Percentiles rank a stretch among this genome's conserved stretches.
Evolutionary conservation across 2,113 vertebrate genomes (phyloP).

Genomic region (Callithrix jacchus): DNA sequence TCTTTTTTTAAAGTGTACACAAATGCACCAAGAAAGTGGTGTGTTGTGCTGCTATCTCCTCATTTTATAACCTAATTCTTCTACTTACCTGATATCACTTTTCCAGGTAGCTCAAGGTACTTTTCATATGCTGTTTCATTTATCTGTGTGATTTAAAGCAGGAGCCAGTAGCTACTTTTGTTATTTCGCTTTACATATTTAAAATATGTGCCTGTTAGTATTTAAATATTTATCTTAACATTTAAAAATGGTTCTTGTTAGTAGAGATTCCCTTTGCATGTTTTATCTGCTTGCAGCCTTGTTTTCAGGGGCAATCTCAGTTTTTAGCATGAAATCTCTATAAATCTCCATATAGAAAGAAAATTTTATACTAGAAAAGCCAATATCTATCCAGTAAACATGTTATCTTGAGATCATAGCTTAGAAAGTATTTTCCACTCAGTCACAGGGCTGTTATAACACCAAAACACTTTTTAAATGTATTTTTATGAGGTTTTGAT

Average conservation of each 20-base stretch:
- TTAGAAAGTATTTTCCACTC: neutral
- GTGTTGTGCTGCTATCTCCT: neutral
- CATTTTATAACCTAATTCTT: neutral
- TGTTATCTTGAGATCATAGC: neutral
- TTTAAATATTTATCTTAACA: neutral
- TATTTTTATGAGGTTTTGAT: neutral
- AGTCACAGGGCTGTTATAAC: neutral
- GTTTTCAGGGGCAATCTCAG: neutral
- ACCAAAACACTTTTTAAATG: neutral
- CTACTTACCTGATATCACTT: neutral
- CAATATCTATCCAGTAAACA: neutral
- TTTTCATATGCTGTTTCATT: neutral
- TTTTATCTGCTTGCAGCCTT: neutral
- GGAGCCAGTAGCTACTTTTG: neutral
- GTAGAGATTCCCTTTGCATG: neutral
- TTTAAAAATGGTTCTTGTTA: neutral
- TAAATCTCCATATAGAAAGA: neutral
- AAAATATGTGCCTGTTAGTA: neutral
- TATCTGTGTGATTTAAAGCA: neutral
- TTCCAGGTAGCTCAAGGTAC: neutral
- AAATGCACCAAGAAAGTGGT: neutral
- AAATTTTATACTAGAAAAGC: neutral
- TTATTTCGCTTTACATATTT: neutral
- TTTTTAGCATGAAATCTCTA: neutral
- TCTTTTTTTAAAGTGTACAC: neutral